These are phyloP conservation scores for Nothobranchius kuhntae DNA, from an alignment of 2,113 vertebrate species.

Conservation along the genomic window DNA sequence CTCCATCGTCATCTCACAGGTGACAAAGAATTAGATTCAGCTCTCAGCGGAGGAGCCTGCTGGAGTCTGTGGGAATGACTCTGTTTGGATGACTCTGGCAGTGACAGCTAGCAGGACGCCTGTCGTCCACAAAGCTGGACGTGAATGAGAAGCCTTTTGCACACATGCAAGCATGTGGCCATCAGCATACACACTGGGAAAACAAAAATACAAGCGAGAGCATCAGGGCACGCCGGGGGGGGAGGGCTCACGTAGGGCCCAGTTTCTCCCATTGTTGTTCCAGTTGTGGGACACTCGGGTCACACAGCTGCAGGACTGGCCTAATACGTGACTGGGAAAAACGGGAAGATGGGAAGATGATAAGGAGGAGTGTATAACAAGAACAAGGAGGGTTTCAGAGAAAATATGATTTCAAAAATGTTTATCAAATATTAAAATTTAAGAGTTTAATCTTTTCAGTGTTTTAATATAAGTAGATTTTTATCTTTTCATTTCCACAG, in stretches of 20 bases:
- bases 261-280: conserved; percentile 63
- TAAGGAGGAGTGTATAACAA: not conserved
- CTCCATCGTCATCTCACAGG: conserved; percentile 56
- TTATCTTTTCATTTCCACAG: no score
- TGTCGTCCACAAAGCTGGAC: conserved; percentile 47
- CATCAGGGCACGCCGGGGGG: conserved; percentile 40
- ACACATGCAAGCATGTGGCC: conserved; percentile 26
- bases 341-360: conserved; percentile 5
- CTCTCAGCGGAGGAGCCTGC: conserved; percentile 62
- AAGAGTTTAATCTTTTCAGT: no score
- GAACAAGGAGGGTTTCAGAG: not conserved
- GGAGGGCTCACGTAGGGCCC: conserved; percentile 28
- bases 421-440: no score
- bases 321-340: conserved; percentile 16
- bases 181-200: conserved; percentile 25
- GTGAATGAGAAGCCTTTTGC: conserved; percentile 10
- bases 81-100: conserved; percentile 59
- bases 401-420: not conserved
- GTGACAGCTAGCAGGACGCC: conserved; percentile 49
- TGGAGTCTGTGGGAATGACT: conserved; percentile 74
- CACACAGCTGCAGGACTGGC: conserved; percentile 64
- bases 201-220: conserved; percentile 51
- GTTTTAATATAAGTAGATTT: no score
- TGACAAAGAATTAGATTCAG: conserved; percentile 56
- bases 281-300: conserved; percentile 67